Percentiles rank a stretch among this genome's conserved stretches.
These are phyloP conservation scores for Leptinotarsa lineolata DNA, from an alignment of 1,140 invertebrate species.

Conservation along the genomic window DNA sequence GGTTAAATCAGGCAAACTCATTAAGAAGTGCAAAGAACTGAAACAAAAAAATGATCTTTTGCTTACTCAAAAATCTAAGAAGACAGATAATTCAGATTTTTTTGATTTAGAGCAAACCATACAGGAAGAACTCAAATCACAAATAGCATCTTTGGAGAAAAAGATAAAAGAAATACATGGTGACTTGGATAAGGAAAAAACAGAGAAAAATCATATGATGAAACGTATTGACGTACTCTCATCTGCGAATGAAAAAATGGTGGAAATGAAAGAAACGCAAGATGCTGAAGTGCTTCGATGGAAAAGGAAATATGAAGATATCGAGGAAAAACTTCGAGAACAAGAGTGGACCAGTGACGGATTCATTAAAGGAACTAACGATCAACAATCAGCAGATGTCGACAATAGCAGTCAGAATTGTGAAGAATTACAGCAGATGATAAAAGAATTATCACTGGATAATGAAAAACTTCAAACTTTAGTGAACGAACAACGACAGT, in stretches of 20 bases:
- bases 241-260: conserved; percentile 75
- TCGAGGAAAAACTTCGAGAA: conserved; percentile 62
- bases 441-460: conserved; percentile 68
- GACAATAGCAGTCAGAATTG: conserved; percentile 44
- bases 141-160: conserved; percentile 68
- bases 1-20: conserved; percentile 68
- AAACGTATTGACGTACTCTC: conserved; percentile 76
- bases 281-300: conserved; percentile 69
- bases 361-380: conserved; percentile 28
- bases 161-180: conserved; percentile 63
- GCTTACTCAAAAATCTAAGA: conserved; percentile 60
- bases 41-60: conserved; percentile 68
- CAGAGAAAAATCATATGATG: conserved; percentile 68
- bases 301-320: conserved; percentile 69
- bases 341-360: conserved; percentile 62
- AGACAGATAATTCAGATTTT: conserved; percentile 55
- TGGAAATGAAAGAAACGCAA: conserved; percentile 79
- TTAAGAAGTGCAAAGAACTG: conserved; percentile 76
- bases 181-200: conserved; percentile 63
- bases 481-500: conserved; percentile 62
- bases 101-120: conserved; percentile 74
- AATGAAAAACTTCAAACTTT: conserved; percentile 73
- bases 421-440: conserved; percentile 59
- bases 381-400: conserved; percentile 13
- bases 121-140: conserved; percentile 73